Base-by-base conservation (phyloP, 2,113 vertebrate species). In the Pluvialis apricaria region DNA sequence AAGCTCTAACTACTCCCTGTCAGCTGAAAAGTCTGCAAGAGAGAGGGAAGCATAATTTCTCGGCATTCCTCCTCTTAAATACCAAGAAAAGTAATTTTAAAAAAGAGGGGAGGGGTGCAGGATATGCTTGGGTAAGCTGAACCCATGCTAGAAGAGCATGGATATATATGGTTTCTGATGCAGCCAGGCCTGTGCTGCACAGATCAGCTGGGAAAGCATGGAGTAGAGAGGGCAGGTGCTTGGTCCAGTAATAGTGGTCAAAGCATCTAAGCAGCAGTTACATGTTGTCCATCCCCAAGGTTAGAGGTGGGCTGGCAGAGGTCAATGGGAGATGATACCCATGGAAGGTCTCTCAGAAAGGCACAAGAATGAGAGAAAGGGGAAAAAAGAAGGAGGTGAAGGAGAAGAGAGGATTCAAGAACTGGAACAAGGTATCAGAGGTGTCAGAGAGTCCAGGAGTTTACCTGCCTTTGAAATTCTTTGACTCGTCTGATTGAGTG, bases 341-440 rank as follows among this genome's bases (percentile, higher is more conserved):
- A 47, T 7, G 26, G 36, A 69, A 95, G 13, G 38, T 76, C 64
- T 86, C 81, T 91, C 73, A 86, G 79, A 94, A 94, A 85, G 62
- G 38, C 32, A 75, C 34, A 79, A 88, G 83, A 82, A 0, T 69
- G 75, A 94, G 65, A 82, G 58, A 81, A 87, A 77, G 49, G 8
- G 42, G 19, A 2, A 44, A 87, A 93, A 57, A 66, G 42, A 90
- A 10, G 10, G 38, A 82, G 26, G 13, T 66, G 45, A 88, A 82
- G 34, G 57, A 94, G 65, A 91, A 93, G n/a, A 80, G 54, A 66
- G 42, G 38, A 82, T 85, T 85, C 62, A 91, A 78, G 86, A 95
- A 45, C 20, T 76, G 72, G 69, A 95, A 73, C 22, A 87, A 86
- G 6, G 9, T 29, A 55, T 75, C 11, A 73, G 69, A 86, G 21